Conservation (phyloP, 2,888 invertebrate species). For the Dynastes maya region DNA sequence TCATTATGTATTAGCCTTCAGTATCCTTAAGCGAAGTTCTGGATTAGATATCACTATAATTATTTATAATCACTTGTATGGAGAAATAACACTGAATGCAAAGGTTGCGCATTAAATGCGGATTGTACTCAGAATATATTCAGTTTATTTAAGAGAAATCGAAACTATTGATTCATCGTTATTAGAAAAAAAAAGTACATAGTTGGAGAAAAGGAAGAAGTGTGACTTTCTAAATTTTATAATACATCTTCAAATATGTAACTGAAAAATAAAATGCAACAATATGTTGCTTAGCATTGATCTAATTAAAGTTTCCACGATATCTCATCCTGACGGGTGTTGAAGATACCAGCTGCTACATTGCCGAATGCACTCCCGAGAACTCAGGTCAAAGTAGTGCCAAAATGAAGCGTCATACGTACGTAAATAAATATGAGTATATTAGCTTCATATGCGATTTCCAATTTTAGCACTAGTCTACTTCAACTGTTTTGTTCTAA, state of each 20-base stretch:
- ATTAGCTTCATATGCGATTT: conserved; percentile 20
- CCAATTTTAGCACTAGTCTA: conserved; percentile 24
- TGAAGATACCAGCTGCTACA: not conserved
- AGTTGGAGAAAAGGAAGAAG: no score
- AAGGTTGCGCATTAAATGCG: not conserved
- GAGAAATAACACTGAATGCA: not conserved
- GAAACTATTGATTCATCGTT: no score
- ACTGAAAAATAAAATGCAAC: no score
- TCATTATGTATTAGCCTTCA: not conserved
- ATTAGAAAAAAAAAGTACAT: no score
- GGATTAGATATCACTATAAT: conserved; percentile 31
- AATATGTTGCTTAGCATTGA: not conserved
- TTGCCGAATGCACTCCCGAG: conserved; percentile 6
- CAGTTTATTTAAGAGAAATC: no score
- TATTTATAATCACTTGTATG: conserved; percentile 28
- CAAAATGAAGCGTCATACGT: conserved; percentile 13
- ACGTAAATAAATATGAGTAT: conserved; percentile 26
- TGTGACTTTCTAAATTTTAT: no score
- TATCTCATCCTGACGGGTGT: not conserved
- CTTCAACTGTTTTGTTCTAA: conserved; percentile 4
- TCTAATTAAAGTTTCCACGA: not conserved
- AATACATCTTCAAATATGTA: no score
- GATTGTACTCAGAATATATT: not conserved
- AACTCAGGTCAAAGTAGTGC: conserved; percentile 8
- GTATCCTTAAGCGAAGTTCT: conserved; percentile 14